phyloP scores from a whole-genome alignment of 2,797 vertebrate species.

The Xiphophorus birchmanni region DNA sequence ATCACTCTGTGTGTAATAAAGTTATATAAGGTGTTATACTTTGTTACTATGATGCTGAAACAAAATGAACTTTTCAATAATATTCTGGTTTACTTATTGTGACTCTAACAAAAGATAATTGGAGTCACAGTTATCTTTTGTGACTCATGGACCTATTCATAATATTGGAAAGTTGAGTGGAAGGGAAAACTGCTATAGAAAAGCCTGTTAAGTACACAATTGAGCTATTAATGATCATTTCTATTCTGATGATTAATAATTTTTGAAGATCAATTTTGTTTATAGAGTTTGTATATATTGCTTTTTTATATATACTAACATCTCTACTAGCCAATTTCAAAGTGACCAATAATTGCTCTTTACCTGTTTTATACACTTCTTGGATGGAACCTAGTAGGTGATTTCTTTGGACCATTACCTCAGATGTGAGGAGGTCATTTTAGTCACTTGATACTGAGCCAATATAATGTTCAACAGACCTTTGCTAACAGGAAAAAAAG shows the following conservation, averaged over 20 bases:
- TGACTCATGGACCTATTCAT: not conserved
- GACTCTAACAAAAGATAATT: not conserved
- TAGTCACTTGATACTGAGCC: constrained; percentile 58
- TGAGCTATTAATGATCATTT: no score
- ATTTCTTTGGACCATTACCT: constrained; percentile 56
- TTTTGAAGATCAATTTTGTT: no score
- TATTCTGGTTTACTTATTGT: not conserved
- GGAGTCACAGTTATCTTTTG: not conserved
- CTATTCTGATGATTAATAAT: no score
- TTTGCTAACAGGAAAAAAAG: constrained; percentile 31
- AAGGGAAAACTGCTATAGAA: not conserved
- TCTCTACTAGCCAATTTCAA: constrained; percentile 39
- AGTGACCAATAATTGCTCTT: constrained; percentile 34
- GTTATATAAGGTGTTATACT: not conserved
- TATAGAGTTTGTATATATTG: no score
- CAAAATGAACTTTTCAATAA: not conserved
- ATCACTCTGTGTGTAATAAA: not conserved
- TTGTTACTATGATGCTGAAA: not conserved
- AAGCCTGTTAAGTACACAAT: not conserved
- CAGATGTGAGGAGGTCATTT: constrained; percentile 56
- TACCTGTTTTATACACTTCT: constrained; percentile 26
- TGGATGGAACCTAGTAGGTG: constrained; percentile 41
- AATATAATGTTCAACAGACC: constrained; percentile 32
- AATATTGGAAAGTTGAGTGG: not conserved
- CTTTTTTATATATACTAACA: constrained; percentile 11